Evolutionary conservation across 2,797 vertebrate species (phyloP), one percentile per base, ranked within the genome.

Genomic region (Intellagama lesueurii): DNA sequence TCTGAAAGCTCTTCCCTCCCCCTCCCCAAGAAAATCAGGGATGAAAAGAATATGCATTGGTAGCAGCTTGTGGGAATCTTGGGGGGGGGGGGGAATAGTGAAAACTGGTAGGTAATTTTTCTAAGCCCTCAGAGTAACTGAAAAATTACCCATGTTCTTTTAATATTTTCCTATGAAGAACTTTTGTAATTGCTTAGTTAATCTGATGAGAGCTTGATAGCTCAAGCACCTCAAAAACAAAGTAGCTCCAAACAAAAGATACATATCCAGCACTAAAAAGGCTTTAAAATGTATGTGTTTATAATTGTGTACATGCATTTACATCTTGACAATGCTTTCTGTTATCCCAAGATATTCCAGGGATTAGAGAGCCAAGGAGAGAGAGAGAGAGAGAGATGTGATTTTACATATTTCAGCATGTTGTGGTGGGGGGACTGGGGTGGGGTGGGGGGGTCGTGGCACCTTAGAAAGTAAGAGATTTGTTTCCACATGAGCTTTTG

Each of bases 221-320:
- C 5, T 87, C 47, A 35, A 1, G 5, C 66, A 72, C 68, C 12
- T 70, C 60, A 7, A 30, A 72, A 81, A 35, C 79, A 87, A 91
- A 91, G 24, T 86, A 2, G 8, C 93, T 49, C 17, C 16, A 5
- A 30, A 28, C n/a, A 88, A 91, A 80, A 85, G 30, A 19, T 3
- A 88, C 78, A 35, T 90, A 87, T 56, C n/a, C 44, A 90, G 35
- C 81, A 89, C 85, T 91, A 92, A 90, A 26, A 90, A 16, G 87
- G 3, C 32, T 85, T 79, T 76, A 44, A 75, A 85, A 60, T 28
- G 11, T 52, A 44, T 9, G 49, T 40, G 7, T 8, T 85, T 89
- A 68, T 85, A 90, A 90, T 88, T 85, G 7, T 56, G 66, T 76
- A 19, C 47, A 90, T 90, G 12, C 40, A 66, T 92, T 93, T 85